Base-by-base conservation (phyloP, 2,888 invertebrate species). In the Euzophera pinguis region DNA sequence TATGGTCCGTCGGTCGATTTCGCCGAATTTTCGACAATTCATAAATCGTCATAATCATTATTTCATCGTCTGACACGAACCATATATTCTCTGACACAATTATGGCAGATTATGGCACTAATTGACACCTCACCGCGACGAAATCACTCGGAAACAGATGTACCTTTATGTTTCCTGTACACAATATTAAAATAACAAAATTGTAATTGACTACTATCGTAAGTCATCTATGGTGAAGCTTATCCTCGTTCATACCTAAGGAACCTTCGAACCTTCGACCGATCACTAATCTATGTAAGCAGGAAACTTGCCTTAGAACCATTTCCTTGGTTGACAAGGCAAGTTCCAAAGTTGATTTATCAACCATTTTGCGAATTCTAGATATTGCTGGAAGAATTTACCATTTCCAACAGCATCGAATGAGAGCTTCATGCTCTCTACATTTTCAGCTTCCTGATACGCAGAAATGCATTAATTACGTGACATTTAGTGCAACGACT, bases 81-180 rank as follows among this genome's bases (percentile, higher is more conserved):
- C 16, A 39, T 10, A 39, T 39, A 14, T 16, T 5, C 32, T 29
- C 13, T 39, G 39, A 16, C 32, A 32, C 32, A 10, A 39, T 50
- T 50, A 32, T n/a, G 16, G 16, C 13, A 14, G 10, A 29, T 50
- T 41, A 32, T 14, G 14, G 9, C 13, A 13, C 49, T 50, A 50
- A 50, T 50, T 50, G 49, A 50, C 49, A 41, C 39, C 49, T 41
- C 49, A 50, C 16, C 14, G 17, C 47, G 17, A 32, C 45, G 13
- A 14, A 16, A 16, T 39, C 39, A 16, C 6, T 39, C 39, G 39
- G 39, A 16, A 39, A 2, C 39, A 39, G 16, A 7, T 10, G 16
- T n/a, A 38, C 14, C 4, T 1, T 12, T 12, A 13, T 39, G 13
- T 39, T 39, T 39, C 39, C 39, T 14, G 12, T 12, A 16, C 14